Percentiles rank a stretch among this genome's conserved stretches.
phyloP scores from a whole-genome alignment of 2,888 invertebrate species.

The Auanema freiburgensis region DNA sequence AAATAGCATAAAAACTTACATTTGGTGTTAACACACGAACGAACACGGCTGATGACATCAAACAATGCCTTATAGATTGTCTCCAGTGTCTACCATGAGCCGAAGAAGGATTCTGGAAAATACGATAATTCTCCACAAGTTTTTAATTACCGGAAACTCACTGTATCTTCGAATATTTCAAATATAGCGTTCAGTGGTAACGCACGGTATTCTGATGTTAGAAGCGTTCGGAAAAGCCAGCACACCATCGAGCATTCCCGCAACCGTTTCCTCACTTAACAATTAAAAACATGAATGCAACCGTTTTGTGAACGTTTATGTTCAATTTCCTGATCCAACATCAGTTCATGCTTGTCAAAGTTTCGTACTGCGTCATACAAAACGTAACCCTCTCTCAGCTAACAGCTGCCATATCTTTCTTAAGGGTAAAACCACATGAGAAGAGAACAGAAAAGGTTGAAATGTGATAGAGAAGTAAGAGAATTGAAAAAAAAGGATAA shows the following conservation, averaged over 20 bases:
- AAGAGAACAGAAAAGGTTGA: too few relatives aligned
- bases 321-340: background rate
- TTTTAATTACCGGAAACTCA: constrained; percentile 3
- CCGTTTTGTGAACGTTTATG: constrained; percentile 6
- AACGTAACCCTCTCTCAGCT: background rate
- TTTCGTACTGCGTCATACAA: too few relatives aligned
- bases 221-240: constrained; percentile 46
- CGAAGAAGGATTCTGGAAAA: constrained; percentile 33
- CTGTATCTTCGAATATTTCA: constrained; percentile 45
- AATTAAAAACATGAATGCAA: background rate
- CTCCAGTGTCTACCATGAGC: constrained; percentile 42
- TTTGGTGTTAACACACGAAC: constrained; percentile 49
- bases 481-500: too few relatives aligned
- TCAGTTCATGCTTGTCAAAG: constrained; percentile 1
- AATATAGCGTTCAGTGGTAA: constrained; percentile 43
- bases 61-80: constrained; percentile 43
- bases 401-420: background rate
- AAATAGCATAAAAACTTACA: constrained; percentile 24
- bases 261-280: constrained; percentile 37
- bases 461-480: too few relatives aligned
- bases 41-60: constrained; percentile 43
- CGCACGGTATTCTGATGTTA: constrained; percentile 46
- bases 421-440: background rate
- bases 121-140: background rate
- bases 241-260: constrained; percentile 48